Conservation (phyloP, 2,797 vertebrate species). For the Novumbra hubbsi region DNA sequence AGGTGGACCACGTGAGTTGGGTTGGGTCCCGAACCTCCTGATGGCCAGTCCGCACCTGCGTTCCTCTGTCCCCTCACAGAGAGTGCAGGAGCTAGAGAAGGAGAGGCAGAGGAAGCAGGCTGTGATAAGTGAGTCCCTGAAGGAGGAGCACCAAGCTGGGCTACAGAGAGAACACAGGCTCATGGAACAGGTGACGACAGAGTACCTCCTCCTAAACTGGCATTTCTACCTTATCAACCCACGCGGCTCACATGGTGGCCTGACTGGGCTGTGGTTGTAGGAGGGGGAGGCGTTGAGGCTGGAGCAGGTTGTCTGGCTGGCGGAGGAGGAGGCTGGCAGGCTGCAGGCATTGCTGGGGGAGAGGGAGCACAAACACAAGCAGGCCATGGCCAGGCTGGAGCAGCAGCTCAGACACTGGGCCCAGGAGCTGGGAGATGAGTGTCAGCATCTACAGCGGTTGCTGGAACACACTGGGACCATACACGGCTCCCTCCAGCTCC, state of each 20-base stretch:
- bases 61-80: slow-evolving; percentile 48
- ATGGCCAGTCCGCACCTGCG: too few species aligned
- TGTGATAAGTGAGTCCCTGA: slow-evolving; percentile 53
- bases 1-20: too few species aligned
- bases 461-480: slow-evolving; percentile 48
- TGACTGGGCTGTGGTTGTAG: slow-evolving; percentile 46
- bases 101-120: slow-evolving; percentile 56
- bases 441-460: slow-evolving; percentile 47
- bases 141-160: slow-evolving; percentile 62
- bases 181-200: slow-evolving; percentile 50
- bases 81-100: slow-evolving; percentile 63
- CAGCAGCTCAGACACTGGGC: slow-evolving; percentile 50
- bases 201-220: background rate
- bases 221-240: background rate
- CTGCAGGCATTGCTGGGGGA: slow-evolving; percentile 50
- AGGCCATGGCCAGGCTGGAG: slow-evolving; percentile 51
- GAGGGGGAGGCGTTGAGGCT: slow-evolving; percentile 46
- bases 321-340: slow-evolving; percentile 57
- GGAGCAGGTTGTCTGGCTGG: slow-evolving; percentile 42
- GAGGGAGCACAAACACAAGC: slow-evolving; percentile 35
- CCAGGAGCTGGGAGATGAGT: slow-evolving; percentile 49
- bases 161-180: slow-evolving; percentile 52
- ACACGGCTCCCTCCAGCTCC: slow-evolving; percentile 13
- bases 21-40: too few species aligned
- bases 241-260: background rate